These are phyloP conservation scores for Pseudoatta argentina DNA, from an alignment of 1,140 invertebrate genomes.

Conservation along the genomic window DNA sequence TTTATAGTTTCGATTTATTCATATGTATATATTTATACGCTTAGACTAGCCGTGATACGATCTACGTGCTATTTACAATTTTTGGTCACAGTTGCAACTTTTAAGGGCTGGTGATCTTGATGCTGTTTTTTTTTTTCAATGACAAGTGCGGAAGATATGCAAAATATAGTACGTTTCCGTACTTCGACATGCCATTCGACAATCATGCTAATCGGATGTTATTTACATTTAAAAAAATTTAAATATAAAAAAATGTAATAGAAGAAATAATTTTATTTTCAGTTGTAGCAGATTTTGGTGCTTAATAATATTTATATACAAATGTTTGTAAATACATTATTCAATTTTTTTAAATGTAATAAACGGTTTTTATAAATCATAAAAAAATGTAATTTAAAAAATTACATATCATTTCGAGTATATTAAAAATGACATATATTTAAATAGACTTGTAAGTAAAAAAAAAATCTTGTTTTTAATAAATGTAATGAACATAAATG, in stretches of 20 bases:
- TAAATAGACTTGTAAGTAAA: constrained; percentile 3
- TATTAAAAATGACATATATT: background rate
- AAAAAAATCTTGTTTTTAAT: background rate
- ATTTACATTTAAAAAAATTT: constrained; percentile 27
- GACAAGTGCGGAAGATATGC: constrained; percentile 79
- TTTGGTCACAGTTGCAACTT: constrained; percentile 83
- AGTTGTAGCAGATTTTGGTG: no score
- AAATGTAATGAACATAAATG: constrained; percentile 10
- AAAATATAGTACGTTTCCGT: constrained; percentile 79
- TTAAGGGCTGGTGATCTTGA: constrained; percentile 50
- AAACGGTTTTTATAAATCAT: no score
- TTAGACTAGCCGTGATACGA: constrained; percentile 80
- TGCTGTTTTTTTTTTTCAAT: constrained; percentile 67
- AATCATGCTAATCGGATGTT: constrained; percentile 53
- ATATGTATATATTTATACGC: constrained; percentile 82
- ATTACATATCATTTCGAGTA: background rate
- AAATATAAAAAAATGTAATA: background rate
- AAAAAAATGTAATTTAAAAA: background rate
- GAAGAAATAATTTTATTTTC: no score
- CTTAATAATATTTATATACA: no score
- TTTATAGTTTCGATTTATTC: constrained; percentile 78
- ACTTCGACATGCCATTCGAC: constrained; percentile 62
- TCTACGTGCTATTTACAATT: constrained; percentile 83
- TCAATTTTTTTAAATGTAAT: no score
- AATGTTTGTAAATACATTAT: no score